A percentile compares a stretch with the other conserved stretches of the same genome.
Conservation (phyloP, 2,113 vertebrate species). For the Sturnus vulgaris region DNA sequence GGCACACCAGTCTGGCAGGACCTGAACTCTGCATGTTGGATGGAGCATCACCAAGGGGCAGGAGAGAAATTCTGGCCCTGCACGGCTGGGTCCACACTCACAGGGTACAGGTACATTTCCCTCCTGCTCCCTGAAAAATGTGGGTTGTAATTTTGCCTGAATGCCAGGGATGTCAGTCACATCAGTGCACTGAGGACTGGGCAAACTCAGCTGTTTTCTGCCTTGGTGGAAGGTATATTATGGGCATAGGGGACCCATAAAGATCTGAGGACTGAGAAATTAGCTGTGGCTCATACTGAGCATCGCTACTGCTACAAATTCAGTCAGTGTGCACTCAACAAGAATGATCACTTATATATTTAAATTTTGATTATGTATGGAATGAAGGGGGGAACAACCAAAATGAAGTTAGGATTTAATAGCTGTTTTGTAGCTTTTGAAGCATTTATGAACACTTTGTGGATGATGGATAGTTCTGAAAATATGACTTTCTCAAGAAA, state of each 20-base stretch:
- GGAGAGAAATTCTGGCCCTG: background rate
- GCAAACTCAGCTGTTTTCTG: background rate
- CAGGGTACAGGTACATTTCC: background rate
- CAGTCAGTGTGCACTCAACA: background rate
- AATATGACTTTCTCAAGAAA: slow-evolving; percentile 59
- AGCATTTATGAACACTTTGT: slow-evolving; percentile 4
- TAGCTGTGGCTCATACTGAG: background rate
- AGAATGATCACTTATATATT: background rate
- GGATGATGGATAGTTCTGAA: slow-evolving; percentile 66
- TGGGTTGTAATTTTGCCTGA: background rate
- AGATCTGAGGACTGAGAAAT: background rate
- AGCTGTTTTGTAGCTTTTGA: background rate
- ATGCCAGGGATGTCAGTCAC: background rate
- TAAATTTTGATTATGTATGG: slow-evolving; percentile 13
- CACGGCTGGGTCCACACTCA: background rate
- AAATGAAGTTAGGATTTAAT: slow-evolving; percentile 10
- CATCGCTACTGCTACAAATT: fast-evolving
- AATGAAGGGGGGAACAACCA: background rate
- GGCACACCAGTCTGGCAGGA: fast-evolving
- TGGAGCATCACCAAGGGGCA: background rate
- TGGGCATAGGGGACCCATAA: background rate
- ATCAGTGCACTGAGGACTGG: background rate
- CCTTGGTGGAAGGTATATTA: background rate
- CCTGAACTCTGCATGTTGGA: background rate
- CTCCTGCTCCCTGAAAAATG: background rate